Percentiles rank a stretch among this genome's conserved stretches.
phyloP scores from a whole-genome alignment of 2,888 invertebrate genomes.

The Pachycephus smyrnensis region DNA sequence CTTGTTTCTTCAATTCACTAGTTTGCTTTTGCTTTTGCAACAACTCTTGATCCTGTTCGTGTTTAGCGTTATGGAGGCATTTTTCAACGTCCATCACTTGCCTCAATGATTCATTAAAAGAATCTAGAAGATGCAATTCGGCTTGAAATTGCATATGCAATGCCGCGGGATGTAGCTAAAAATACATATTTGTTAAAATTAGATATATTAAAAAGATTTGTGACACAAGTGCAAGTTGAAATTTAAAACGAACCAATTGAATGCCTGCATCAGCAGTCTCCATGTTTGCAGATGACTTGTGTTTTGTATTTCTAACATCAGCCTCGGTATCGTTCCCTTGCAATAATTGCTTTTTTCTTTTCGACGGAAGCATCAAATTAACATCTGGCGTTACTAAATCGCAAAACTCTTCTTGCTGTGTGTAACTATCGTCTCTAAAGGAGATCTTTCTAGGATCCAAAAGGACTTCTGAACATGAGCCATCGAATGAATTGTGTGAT shows the following conservation, averaged over 20 bases:
- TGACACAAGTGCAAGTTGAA: background rate
- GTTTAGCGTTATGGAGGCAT: conserved; percentile 49
- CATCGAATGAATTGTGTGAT: conserved; percentile 41
- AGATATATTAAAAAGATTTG: background rate
- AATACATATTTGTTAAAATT: conserved; percentile 14
- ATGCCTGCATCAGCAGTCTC: conserved; percentile 30
- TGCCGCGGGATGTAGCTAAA: conserved; percentile 66
- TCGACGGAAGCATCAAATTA: conserved; percentile 52
- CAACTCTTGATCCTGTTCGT: conserved; percentile 45
- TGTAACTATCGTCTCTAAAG: conserved; percentile 56
- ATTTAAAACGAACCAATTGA: conserved; percentile 36
- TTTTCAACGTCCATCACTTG: conserved; percentile 72
- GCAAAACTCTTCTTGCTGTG: conserved; percentile 56
- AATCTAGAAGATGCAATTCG: conserved; percentile 73
- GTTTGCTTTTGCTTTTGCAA: conserved; percentile 45
- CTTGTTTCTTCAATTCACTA: conserved; percentile 41
- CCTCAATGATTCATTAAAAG: conserved; percentile 72
- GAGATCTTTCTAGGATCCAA: conserved; percentile 60
- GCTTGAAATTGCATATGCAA: conserved; percentile 73
- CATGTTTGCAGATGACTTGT: conserved; percentile 14
- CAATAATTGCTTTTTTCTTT: conserved; percentile 48
- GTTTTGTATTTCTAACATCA: conserved; percentile 24
- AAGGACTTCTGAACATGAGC: conserved; percentile 43
- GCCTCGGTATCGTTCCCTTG: conserved; percentile 19
- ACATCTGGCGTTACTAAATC: conserved; percentile 60